Conservation (phyloP, 92 coral and sea anemone genomes). For the Palythoa heliodiscus region DNA sequence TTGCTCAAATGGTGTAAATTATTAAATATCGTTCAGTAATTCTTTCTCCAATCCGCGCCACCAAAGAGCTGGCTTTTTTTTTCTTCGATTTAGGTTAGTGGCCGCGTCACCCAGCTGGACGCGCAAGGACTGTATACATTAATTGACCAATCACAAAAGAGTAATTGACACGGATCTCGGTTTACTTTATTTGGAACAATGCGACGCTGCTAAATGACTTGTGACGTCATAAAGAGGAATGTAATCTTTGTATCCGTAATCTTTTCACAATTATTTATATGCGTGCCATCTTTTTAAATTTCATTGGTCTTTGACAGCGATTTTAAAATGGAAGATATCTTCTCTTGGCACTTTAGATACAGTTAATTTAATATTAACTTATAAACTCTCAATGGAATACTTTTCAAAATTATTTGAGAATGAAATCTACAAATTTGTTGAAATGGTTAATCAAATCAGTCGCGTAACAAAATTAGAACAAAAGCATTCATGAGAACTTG, state of each 20-base stretch:
- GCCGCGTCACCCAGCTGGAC: conserved; percentile 44
- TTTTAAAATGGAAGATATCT: too few species aligned
- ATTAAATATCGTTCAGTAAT: conserved; percentile 6
- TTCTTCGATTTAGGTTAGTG: background rate
- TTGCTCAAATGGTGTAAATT: conserved; percentile 20
- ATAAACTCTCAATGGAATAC: too few species aligned
- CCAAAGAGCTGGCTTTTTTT: background rate
- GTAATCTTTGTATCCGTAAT: conserved; percentile 18
- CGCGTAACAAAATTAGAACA: too few species aligned
- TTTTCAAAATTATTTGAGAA: too few species aligned
- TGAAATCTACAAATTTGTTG: too few species aligned
- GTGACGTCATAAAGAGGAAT: conserved; percentile 37
- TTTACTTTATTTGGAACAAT: conserved; percentile 29
- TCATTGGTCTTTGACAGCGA: too few species aligned
- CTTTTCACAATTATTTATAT: background rate
- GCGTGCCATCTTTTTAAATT: background rate
- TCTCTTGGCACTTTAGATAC: too few species aligned
- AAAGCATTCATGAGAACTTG: too few species aligned
- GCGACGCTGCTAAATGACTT: conserved; percentile 2
- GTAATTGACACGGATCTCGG: conserved; percentile 18
- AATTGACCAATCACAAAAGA: conserved; percentile 48
- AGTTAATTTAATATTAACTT: too few species aligned
- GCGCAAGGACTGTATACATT: conserved; percentile 47
- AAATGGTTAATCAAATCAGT: too few species aligned
- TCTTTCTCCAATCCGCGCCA: conserved; percentile 5